These are phyloP conservation scores for Aphaenogaster floridana DNA, from an alignment of 1,140 invertebrate species.

Conservation along the genomic window DNA sequence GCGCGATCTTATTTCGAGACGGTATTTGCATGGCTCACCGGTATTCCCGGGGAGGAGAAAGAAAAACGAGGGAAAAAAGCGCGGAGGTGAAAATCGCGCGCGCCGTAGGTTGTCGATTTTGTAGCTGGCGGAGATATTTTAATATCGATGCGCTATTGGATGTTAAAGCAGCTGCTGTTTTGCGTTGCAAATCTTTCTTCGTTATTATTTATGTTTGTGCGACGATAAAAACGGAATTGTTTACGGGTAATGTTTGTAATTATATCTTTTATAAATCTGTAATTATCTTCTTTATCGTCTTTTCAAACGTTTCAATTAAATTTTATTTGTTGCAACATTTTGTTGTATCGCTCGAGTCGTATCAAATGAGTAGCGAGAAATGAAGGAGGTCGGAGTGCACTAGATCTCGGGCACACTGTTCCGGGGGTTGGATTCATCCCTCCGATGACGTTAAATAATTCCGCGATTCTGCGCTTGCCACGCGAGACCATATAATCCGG, in stretches of 20 bases:
- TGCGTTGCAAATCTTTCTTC: background rate
- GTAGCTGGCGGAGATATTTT: slow-evolving; percentile 54
- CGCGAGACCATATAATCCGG: slow-evolving; percentile 55
- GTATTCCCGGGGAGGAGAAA: slow-evolving; percentile 60
- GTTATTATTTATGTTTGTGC: background rate
- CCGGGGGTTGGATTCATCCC: background rate
- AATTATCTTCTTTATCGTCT: background rate
- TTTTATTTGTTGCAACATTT: slow-evolving; percentile 8
- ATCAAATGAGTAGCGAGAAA: slow-evolving; percentile 24
- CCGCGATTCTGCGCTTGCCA: slow-evolving; percentile 37
- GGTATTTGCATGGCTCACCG: slow-evolving; percentile 74
- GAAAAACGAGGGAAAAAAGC: slow-evolving; percentile 53
- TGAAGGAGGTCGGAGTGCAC: background rate
- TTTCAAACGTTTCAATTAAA: background rate
- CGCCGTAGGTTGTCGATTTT: slow-evolving; percentile 32
- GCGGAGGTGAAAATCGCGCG: slow-evolving; percentile 62
- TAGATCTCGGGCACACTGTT: slow-evolving; percentile 1
- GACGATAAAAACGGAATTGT: background rate
- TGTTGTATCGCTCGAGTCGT: background rate
- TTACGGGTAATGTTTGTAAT: background rate
- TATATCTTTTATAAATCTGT: background rate
- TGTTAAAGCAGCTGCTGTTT: slow-evolving; percentile 11
- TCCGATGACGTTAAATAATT: slow-evolving; percentile 59
- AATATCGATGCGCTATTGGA: slow-evolving; percentile 44
- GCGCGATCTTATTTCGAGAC: slow-evolving; percentile 71